Conservation (phyloP, 2,113 vertebrate species). For the Phocoena phocoena region DNA sequence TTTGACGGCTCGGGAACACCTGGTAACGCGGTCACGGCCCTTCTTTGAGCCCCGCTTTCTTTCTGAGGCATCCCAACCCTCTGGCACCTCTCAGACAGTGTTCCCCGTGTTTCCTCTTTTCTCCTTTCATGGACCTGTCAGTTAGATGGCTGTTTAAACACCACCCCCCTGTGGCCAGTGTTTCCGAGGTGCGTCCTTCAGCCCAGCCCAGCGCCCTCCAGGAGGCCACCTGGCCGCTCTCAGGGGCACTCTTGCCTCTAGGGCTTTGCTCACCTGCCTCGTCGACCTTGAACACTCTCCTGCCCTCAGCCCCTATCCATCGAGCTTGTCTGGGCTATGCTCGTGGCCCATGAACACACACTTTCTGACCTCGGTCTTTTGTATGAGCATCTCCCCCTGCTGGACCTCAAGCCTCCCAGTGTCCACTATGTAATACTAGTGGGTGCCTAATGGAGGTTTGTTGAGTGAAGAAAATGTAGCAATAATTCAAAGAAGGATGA, state of each 20-base stretch:
- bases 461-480: background rate
- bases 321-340: background rate
- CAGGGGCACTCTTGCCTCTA: no score
- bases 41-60: background rate
- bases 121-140: background rate
- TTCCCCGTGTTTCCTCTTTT: no score
- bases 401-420: background rate
- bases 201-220: no score
- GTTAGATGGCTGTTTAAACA: no score
- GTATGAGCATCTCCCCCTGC: no score
- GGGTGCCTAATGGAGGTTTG: background rate
- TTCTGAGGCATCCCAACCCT: background rate
- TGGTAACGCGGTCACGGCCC: fast-evolving
- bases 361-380: fast-evolving
- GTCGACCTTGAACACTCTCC: fast-evolving
- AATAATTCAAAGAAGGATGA: background rate
- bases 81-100: fast-evolving
- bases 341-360: fast-evolving
- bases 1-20: fast-evolving
- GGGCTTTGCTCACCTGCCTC: background rate
- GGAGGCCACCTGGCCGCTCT: background rate
- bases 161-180: fast-evolving
- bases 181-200: background rate
- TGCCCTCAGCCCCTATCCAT: no score
- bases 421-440: fast-evolving